Base-by-base conservation (phyloP, 2,797 vertebrate genomes). In the Phoxinus dragarum region DNA sequence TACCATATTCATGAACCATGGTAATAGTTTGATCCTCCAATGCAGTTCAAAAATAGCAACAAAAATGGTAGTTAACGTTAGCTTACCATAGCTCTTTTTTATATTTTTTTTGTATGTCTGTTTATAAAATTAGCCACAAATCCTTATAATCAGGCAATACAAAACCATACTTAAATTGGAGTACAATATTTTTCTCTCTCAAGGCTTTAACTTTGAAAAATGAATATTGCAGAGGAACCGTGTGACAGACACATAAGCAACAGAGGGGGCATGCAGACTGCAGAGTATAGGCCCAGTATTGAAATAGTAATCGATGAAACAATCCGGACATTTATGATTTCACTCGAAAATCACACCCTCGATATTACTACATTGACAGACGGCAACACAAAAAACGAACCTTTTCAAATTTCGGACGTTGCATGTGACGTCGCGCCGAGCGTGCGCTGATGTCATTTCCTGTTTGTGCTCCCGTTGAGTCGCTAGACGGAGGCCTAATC, bases 371-470 rank as follows among this genome's bases (percentile, higher is more conserved):
- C 23, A 27, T 42, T 23, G 9, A 80, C 11, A 19, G 9, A 36
- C 69, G 11, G 54, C 36, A 31, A 40, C 38, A 3, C 16, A 56
- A 81, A 76, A 36, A 64, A 21, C 42, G 7, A 47, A 12, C 34
- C 21, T 79, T 74, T 89, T 87, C 77, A 78, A 82, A 76, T 42
- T 34, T 72, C 67, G 67, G 74, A 84, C 74, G 64, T 36, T 49
- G 27, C 12, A 10, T 21, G 9, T 79, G 83, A 85, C 84, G 77
- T 52, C 77, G 44, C 34, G 5, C 38, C 31, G 72, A 71, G 69
- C 66, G 90, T 72, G 59, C 3, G 90, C 36, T 78, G 17, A 89
- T 85, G 95, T 95, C 94, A 96, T 91, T 94, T 96, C 95, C 95
- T 91, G 91, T 84, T 92, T 92, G 91, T 91, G 93, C 89, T 90